A percentile compares a stretch with the other conserved stretches of the same genome.
phyloP scores from a whole-genome alignment of 2,888 invertebrate species.

The Lepidonotus clava region DNA sequence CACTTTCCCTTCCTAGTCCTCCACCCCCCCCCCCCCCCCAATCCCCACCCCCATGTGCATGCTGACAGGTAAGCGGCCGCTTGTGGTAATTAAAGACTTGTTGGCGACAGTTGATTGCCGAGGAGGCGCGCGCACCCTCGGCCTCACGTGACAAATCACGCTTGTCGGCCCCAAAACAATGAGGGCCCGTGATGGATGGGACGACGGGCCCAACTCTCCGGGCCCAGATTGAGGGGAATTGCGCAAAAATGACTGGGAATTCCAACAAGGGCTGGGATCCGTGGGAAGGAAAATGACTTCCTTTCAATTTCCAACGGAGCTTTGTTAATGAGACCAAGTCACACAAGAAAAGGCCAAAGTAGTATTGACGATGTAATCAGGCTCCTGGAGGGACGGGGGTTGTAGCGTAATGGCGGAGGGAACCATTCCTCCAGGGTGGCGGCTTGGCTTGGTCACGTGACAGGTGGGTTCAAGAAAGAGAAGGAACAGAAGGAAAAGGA shows the following conservation, averaged over 20 bases:
- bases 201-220: background rate
- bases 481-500: too few relatives aligned
- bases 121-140: background rate
- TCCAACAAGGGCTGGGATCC: slow-evolving; percentile 42
- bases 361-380: slow-evolving; percentile 52
- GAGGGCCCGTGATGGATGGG: slow-evolving; percentile 35
- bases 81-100: slow-evolving; percentile 49
- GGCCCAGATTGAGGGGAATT: background rate
- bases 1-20: background rate
- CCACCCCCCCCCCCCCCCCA: background rate
- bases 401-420: slow-evolving; percentile 16
- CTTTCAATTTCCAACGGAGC: slow-evolving; percentile 42
- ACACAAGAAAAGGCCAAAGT: slow-evolving; percentile 53
- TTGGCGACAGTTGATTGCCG: slow-evolving; percentile 29
- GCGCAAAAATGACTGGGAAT: slow-evolving; percentile 42
- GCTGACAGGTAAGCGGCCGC: slow-evolving; percentile 48
- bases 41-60: background rate
- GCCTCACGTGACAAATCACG: slow-evolving; percentile 34
- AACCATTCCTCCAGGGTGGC: too few relatives aligned
- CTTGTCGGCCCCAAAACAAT: slow-evolving; percentile 36
- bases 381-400: background rate
- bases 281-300: slow-evolving; percentile 53
- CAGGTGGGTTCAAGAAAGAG: too few relatives aligned
- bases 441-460: too few relatives aligned
- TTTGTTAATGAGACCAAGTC: slow-evolving; percentile 49